Evolutionary conservation across 2,888 invertebrate genomes (phyloP).

Genomic region (Caenorhabditis sp.): DNA sequence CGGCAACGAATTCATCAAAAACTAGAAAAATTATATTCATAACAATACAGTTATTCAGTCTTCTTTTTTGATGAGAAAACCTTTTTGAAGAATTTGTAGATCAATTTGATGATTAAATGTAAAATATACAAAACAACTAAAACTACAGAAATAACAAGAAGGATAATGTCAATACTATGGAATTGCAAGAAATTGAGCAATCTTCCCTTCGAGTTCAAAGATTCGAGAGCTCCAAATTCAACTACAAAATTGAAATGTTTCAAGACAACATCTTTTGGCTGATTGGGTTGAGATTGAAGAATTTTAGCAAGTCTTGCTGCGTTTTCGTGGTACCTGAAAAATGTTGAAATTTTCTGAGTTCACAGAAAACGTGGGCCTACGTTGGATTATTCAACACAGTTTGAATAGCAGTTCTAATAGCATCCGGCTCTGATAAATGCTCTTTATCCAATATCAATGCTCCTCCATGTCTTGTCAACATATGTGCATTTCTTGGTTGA

Average conservation of each 20-base stretch:
- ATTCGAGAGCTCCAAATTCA: not conserved
- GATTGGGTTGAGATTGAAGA: conserved; percentile 25
- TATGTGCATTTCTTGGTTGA: conserved; percentile 41
- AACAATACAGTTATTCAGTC: not conserved
- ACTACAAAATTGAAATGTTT: conserved; percentile 7
- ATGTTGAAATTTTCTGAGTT: not conserved
- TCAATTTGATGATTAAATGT: not conserved
- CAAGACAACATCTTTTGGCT: conserved; percentile 35
- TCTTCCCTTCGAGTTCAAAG: not conserved
- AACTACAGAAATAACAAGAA: not conserved
- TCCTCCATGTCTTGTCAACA: conserved; percentile 39
- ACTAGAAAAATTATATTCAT: not conserved
- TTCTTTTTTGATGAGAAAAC: not conserved
- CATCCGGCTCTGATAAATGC: conserved; percentile 11
- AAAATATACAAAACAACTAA: not conserved
- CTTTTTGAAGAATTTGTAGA: not conserved
- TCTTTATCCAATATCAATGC: conserved; percentile 25
- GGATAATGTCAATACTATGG: not conserved
- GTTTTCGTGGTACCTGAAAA: conserved; percentile 18
- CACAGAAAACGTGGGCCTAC: not conserved
- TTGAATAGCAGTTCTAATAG: conserved; percentile 21
- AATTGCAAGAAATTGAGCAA: not conserved
- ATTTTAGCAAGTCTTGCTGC: conserved; percentile 26
- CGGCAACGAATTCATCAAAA: too few relatives aligned
- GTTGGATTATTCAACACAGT: conserved; percentile 17